Percentiles rank a stretch among this genome's conserved stretches.
Evolutionary conservation across 2,888 invertebrate genomes (phyloP).

Genomic region (Amphipoea lucens): DNA sequence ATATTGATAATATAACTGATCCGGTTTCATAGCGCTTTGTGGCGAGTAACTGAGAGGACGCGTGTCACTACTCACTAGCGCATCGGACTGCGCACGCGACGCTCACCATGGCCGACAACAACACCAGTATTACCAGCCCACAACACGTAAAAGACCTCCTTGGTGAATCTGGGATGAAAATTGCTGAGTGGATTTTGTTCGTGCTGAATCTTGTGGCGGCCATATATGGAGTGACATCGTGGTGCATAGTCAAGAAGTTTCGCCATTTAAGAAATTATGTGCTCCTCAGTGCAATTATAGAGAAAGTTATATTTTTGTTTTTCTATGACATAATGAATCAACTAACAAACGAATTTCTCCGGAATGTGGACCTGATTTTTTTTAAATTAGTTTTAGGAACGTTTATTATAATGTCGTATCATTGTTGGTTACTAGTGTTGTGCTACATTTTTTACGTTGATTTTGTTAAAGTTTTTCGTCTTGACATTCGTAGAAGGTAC

Average conservation of each 20-base stretch:
- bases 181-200: not conserved
- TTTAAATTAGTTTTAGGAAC: not conserved
- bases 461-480: constrained; percentile 34
- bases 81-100: not conserved
- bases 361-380: not conserved
- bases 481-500: constrained; percentile 13
- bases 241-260: not conserved
- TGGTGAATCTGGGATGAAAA: too few species aligned
- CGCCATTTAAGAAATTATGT: too few species aligned
- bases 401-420: not conserved
- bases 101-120: not conserved
- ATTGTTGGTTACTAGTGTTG: constrained; percentile 25
- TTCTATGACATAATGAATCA: not conserved
- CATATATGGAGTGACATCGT: not conserved
- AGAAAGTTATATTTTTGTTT: not conserved
- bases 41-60: too few species aligned
- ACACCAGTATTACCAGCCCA: not conserved
- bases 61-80: not conserved
- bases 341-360: not conserved
- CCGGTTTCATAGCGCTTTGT: too few species aligned
- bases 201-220: not conserved
- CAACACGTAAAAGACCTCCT: not conserved
- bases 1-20: too few species aligned
- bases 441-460: constrained; percentile 28
- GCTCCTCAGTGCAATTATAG: not conserved